A percentile compares a stretch with the other conserved stretches of the same genome.
phyloP scores from a whole-genome alignment of 2,797 vertebrate genomes.

The Sciurus carolinensis region DNA sequence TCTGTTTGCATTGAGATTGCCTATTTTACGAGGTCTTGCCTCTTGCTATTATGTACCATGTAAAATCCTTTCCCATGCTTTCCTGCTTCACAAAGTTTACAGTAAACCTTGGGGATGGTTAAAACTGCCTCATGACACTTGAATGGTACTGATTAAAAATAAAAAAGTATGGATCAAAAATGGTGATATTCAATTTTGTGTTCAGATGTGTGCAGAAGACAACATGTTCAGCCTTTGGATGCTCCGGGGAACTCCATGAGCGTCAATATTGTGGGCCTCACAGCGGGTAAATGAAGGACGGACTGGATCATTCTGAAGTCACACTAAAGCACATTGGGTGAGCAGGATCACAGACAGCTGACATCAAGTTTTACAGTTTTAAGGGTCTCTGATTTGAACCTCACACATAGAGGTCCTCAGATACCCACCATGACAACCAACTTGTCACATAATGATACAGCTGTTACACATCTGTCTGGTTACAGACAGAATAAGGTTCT shows the following conservation, averaged over 20 bases:
- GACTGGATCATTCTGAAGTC: slow-evolving; percentile 29
- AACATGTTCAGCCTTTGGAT: background rate
- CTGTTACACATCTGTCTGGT: slow-evolving; percentile 57
- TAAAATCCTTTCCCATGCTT: background rate
- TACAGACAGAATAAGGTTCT: slow-evolving; percentile 74
- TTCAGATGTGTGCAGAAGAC: background rate
- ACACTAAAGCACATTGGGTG: background rate
- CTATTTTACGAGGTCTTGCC: background rate
- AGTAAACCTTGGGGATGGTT: background rate
- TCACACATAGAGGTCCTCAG: slow-evolving; percentile 39
- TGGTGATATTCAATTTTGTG: background rate
- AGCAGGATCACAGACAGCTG: slow-evolving; percentile 41
- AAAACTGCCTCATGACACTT: background rate
- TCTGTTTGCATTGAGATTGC: background rate
- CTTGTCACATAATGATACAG: slow-evolving; percentile 43
- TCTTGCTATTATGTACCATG: background rate
- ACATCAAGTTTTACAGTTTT: background rate
- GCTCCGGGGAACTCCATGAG: background rate
- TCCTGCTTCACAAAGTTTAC: slow-evolving; percentile 45
- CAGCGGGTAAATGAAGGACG: background rate
- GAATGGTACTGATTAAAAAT: background rate
- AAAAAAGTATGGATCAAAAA: background rate
- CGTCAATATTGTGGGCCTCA: background rate
- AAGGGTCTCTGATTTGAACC: slow-evolving; percentile 52
- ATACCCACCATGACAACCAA: slow-evolving; percentile 67